phyloP scores from a whole-genome alignment of 1,140 invertebrate genomes.

The Steinernema khuongi region DNA sequence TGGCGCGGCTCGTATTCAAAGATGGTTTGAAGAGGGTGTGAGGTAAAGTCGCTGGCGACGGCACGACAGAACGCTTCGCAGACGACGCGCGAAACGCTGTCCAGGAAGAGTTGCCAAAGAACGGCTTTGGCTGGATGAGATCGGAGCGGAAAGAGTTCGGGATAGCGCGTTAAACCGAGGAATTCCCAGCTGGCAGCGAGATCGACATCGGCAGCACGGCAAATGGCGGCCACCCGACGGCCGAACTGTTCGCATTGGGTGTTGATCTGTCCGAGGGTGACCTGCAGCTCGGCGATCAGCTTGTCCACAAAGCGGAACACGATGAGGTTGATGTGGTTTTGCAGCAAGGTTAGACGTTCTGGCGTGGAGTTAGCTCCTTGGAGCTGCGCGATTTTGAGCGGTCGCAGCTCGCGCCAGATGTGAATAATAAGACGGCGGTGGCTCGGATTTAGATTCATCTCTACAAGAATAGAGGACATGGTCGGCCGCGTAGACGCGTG shows the following conservation, averaged over 20 bases:
- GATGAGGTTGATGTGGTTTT: not conserved
- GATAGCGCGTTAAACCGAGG: not conserved
- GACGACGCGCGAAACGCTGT: not conserved
- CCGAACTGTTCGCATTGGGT: not conserved
- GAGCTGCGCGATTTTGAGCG: not conserved
- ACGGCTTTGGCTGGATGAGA: not conserved
- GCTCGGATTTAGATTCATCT: constrained; percentile 12
- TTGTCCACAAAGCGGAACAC: constrained; percentile 8
- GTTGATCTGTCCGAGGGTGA: not conserved
- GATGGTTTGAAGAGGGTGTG: not conserved
- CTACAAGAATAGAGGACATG: no score
- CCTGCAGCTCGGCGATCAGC: not conserved
- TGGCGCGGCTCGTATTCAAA: not conserved
- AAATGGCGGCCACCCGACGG: not conserved
- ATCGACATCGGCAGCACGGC: not conserved
- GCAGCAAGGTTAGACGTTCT: not conserved
- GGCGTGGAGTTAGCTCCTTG: not conserved
- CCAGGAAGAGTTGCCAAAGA: not conserved
- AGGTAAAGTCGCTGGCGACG: not conserved
- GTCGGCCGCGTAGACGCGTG: no score
- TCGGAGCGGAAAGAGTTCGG: not conserved
- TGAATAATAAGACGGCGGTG: not conserved
- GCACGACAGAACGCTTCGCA: constrained; percentile 5
- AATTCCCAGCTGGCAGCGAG: not conserved
- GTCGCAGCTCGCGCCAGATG: constrained; percentile 5